These are phyloP conservation scores for Elaphurus davidianus DNA, from an alignment of 2,113 vertebrate genomes.

Conservation along the genomic window DNA sequence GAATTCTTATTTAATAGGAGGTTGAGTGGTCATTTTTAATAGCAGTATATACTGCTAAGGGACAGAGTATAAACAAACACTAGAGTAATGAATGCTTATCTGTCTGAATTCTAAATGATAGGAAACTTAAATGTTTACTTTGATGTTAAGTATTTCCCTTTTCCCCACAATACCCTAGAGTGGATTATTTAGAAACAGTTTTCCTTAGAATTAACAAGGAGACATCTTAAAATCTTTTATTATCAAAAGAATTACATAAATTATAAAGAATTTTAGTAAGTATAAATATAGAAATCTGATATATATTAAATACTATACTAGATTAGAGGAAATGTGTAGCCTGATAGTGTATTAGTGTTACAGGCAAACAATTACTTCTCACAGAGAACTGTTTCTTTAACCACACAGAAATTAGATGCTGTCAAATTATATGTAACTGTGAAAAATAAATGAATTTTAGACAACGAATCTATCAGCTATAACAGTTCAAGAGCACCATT, in stretches of 20 bases:
- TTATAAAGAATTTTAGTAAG: not conserved
- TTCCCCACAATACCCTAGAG: not conserved
- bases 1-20: not conserved
- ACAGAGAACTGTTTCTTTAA: not conserved
- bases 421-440: not conserved
- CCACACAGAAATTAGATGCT: not conserved
- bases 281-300: not conserved
- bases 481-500: not conserved
- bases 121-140: not conserved
- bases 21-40: not conserved
- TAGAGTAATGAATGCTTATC: not conserved
- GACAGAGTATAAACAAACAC: not conserved
- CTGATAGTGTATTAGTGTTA: not conserved
- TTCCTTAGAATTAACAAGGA: not conserved
- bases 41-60: not conserved
- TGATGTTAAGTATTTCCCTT: not conserved
- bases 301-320: not conserved
- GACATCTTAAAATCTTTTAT: slow-evolving; percentile 6
- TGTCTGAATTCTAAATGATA: not conserved
- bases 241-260: slow-evolving; percentile 4
- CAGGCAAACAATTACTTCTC: not conserved
- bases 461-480: not conserved
- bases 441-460: not conserved
- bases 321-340: not conserved
- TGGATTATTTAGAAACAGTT: not conserved